phyloP scores from a whole-genome alignment of 1,140 invertebrate genomes.

The Pseudachorutes palmiensis region DNA sequence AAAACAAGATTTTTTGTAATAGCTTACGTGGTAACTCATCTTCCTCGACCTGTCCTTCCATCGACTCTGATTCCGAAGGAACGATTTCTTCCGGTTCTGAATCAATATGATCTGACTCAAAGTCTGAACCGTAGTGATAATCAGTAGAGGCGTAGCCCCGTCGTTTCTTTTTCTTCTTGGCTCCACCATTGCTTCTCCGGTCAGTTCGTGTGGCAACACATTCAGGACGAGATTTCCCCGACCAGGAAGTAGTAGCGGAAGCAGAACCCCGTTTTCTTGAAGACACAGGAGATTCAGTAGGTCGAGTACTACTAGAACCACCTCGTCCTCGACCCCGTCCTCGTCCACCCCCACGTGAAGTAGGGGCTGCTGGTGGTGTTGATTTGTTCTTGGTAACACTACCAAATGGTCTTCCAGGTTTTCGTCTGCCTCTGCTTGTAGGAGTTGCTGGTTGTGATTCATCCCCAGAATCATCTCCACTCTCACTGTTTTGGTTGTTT shows the following conservation, averaged over 20 bases:
- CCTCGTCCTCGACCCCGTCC: background rate
- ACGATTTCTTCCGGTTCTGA: conserved; percentile 32
- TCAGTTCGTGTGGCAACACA: background rate
- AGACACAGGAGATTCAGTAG: background rate
- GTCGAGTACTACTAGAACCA: background rate
- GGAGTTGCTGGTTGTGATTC: background rate
- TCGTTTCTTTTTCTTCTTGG: background rate
- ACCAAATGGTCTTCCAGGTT: background rate
- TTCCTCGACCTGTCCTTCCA: conserved; percentile 27
- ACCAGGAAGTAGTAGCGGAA: background rate
- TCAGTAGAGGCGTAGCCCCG: conserved; percentile 12
- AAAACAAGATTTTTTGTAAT: background rate
- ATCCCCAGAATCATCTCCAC: background rate
- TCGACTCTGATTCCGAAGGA: conserved; percentile 40
- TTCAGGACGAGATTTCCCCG: background rate
- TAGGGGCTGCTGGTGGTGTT: background rate
- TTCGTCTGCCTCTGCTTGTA: background rate
- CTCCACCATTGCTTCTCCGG: background rate
- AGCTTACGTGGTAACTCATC: background rate
- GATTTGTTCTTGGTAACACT: background rate
- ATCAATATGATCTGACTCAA: conserved; percentile 37
- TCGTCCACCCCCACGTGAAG: background rate
- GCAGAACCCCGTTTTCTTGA: background rate
- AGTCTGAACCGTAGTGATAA: conserved; percentile 40
- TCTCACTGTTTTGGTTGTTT: background rate